phyloP scores from a whole-genome alignment of 2,113 vertebrate genomes.

The Chlamydotis undulata region DNA sequence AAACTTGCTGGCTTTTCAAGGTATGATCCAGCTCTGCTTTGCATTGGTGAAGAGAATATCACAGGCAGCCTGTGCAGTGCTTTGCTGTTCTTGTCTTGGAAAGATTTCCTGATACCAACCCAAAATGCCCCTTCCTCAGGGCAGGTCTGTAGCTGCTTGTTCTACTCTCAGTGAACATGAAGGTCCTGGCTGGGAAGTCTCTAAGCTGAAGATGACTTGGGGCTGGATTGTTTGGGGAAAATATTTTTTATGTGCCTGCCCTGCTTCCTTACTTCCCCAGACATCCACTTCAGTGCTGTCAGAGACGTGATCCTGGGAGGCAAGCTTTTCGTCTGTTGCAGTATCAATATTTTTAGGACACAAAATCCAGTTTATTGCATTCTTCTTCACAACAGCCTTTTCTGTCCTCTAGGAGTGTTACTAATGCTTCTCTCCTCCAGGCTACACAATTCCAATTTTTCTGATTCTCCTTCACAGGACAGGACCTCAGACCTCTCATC shows the following conservation, averaged over 20 bases:
- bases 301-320: background rate
- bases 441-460: background rate
- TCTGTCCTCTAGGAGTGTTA: background rate
- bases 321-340: background rate
- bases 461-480: background rate
- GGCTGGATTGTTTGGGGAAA: background rate
- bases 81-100: background rate
- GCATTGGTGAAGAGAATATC: background rate
- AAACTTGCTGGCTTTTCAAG: background rate
- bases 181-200: rapidly evolving
- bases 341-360: background rate
- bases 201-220: background rate
- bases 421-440: background rate
- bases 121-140: background rate
- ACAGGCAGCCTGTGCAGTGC: background rate
- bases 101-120: background rate
- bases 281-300: background rate
- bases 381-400: background rate
- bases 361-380: background rate
- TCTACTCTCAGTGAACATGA: rapidly evolving
- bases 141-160: rapidly evolving
- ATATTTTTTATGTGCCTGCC: background rate
- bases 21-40: background rate
- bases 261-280: background rate
- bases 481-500: background rate